Evolutionary conservation across 2,888 invertebrate species (phyloP), one percentile per base, ranked within the genome.

Genomic region (Opisthograptis luteolata): DNA sequence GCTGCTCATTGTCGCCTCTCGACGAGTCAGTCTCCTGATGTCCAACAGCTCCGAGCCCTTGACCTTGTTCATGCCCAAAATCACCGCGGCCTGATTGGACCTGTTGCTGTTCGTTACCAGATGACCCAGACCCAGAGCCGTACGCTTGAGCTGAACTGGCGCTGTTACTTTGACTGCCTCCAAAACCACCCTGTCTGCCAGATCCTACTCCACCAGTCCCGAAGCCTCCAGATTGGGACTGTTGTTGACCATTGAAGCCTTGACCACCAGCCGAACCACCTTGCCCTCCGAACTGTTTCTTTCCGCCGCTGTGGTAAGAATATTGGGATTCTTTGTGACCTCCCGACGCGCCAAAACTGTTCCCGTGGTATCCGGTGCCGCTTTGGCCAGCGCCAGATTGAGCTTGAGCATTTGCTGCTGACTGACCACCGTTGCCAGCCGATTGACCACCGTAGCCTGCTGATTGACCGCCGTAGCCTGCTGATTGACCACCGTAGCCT

Each of bases 251-350:
- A 8, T n/a, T 31, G 8, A 39, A 31, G 17, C 43, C 43, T 31
- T 53, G 55, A 1, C 35, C 44, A 20, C 48, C 45, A 4, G 28
- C 37, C 17, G 42, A 31, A 22, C 34, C 37, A n/a, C 40, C 37
- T 2, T 22, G 24, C 3, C 31, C 39, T 1, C 19, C 39, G 7
- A 55, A 58, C 13, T 44, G 15, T 36, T 53, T 53, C 22, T 39
- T 25, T 8, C 43, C 55, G 0, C 50, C 53, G 15, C 49, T 59
- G 30, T 61, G 56, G 43, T 44, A 58, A 1, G 58, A 54, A 22
- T 46, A 61, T 2, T 53, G 58, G 8, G 60, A 55, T 52, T 62
- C 57, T 32, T 65, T 65, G 37, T 46, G 56, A 20, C 37, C 48
- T 25, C 37, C 56, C n/a, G 55, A 57, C 22, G 46, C 43, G 22